Percentiles rank a stretch among this genome's conserved stretches.
These are phyloP conservation scores for Arvicanthis niloticus DNA, from an alignment of 2,113 vertebrate genomes.

Conservation along the genomic window DNA sequence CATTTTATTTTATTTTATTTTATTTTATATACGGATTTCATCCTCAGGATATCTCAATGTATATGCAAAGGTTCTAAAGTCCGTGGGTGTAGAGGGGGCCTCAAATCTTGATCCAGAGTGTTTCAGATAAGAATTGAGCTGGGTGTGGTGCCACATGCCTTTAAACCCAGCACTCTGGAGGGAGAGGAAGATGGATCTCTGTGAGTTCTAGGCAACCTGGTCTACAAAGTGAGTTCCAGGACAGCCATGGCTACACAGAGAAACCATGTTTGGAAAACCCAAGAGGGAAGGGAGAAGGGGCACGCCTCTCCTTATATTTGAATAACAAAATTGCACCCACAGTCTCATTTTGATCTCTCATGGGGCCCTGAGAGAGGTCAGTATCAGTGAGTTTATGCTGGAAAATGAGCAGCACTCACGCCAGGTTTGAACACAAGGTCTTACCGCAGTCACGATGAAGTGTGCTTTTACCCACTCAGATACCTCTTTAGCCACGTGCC, in stretches of 20 bases:
- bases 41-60: not conserved
- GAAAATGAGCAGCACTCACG: not conserved
- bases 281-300: not conserved
- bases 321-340: not conserved
- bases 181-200: not conserved
- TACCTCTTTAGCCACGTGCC: not conserved
- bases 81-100: not conserved
- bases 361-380: not conserved
- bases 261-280: not conserved
- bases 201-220: not conserved
- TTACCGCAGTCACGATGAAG: rapidly evolving
- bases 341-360: not conserved
- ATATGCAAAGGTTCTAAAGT: not conserved
- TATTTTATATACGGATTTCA: not conserved
- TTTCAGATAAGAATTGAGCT: not conserved
- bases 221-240: not conserved
- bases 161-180: not conserved
- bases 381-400: rapidly evolving
- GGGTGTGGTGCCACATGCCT: rapidly evolving
- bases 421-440: not conserved
- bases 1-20: too few species aligned
- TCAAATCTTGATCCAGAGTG: not conserved
- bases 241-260: not conserved
- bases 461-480: rapidly evolving
- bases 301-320: not conserved